These are phyloP conservation scores for Lepus oiostolus DNA, from an alignment of 2,797 vertebrate species.

Conservation along the genomic window DNA sequence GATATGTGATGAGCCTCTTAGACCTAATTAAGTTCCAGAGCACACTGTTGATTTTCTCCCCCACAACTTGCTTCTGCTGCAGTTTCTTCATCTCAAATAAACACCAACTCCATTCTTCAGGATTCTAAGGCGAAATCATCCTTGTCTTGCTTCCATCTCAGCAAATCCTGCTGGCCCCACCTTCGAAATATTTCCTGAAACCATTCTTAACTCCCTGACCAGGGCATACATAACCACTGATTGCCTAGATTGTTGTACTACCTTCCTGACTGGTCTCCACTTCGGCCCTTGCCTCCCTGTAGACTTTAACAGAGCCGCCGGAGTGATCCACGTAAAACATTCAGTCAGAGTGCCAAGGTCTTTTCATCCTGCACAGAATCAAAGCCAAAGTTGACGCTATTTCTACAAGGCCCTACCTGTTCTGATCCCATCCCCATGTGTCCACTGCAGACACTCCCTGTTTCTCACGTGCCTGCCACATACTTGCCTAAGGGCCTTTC, in stretches of 20 bases:
- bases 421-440: not conserved
- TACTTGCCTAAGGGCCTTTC: not conserved
- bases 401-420: not conserved
- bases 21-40: not conserved
- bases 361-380: not conserved
- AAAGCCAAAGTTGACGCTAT: not conserved
- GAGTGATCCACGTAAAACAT: not conserved
- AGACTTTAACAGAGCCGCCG: not conserved
- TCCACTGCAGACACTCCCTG: not conserved
- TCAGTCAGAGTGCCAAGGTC: not conserved
- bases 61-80: not conserved
- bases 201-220: not conserved
- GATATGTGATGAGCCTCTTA: slow-evolving; percentile 27
- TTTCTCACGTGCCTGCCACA: not conserved
- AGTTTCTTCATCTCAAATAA: not conserved
- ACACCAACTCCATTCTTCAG: not conserved
- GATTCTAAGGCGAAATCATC: not conserved
- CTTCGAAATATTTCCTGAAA: slow-evolving; percentile 23
- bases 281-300: not conserved
- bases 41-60: not conserved
- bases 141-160: not conserved
- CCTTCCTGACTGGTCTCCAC: not conserved
- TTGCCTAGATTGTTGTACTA: not conserved
- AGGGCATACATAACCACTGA: not conserved
- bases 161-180: not conserved